Base-by-base conservation (phyloP, 2,113 vertebrate species). In the Sylvia atricapilla region DNA sequence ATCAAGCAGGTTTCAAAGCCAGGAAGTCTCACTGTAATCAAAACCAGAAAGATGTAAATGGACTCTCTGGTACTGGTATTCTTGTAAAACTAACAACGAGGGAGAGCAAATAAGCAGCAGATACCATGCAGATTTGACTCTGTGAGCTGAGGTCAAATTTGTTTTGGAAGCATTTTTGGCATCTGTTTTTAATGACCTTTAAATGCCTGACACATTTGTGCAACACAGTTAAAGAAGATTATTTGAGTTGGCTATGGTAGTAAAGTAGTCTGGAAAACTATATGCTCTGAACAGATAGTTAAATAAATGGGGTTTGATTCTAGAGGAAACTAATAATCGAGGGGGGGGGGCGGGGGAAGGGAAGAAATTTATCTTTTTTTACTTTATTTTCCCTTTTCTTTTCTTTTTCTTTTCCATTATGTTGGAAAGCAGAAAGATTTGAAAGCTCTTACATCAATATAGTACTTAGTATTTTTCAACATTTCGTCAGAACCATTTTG, bases 321-420 rank as follows among this genome's bases (percentile, higher is more conserved):
- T 44, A 31, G 3, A 64, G 10, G 1, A 60, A 69, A 31, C 5
- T 58, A 15, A 60, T 66, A 27, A 50, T 68, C 19, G 7, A 1
- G 5, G 4, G 4, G 6, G 2, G 5, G 5, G 4, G 6, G 5
- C 4, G 4, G 6, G 6, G 4, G 1, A 3, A 5, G 4, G 18
- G 5, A 7, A 52, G 2, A 68, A 60, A n/a, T 41, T 46, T 74
- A 2, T 30, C 7, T 24, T 1, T 1, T n/a, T 30, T 8, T 24
- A 5, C 12, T 5, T 30, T 5, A n/a, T n/a, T n/a, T n/a, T n/a
- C n/a, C 11, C 7, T 44, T 3, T 13, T 7, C 18, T 24, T 24
- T 13, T 16, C 19, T 18, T 22, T 21, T 13, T 4, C 0, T 49
- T 81, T 70, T 24, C 9, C 6, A 22, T 52, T 72, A 21, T 7